Evolutionary conservation across 1,140 invertebrate genomes (phyloP).

Genomic region (Eulimnadia texana): DNA sequence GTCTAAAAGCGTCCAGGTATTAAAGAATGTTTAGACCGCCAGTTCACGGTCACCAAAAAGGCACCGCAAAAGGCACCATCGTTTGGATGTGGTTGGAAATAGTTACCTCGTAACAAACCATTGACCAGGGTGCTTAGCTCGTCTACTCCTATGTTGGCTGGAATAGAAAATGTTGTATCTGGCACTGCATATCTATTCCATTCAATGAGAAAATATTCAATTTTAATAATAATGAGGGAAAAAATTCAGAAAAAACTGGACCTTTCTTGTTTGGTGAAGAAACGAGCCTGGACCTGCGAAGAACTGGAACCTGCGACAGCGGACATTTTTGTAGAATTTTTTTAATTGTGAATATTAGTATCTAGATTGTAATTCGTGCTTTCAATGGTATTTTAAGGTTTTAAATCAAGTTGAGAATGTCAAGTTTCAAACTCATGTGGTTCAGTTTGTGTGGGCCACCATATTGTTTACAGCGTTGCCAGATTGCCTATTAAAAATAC

Average conservation of each 20-base stretch:
- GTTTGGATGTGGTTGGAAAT: background rate
- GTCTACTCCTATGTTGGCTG: slow-evolving; percentile 44
- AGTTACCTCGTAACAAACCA: slow-evolving; percentile 52
- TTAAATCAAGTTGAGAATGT: too few relatives aligned
- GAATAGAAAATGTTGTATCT: slow-evolving; percentile 65
- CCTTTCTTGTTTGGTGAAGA: slow-evolving; percentile 63
- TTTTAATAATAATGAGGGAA: background rate
- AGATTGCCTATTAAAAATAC: too few relatives aligned
- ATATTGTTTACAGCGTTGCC: too few relatives aligned
- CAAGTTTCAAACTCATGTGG: too few relatives aligned
- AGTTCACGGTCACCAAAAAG: too few relatives aligned
- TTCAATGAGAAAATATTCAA: slow-evolving; percentile 36
- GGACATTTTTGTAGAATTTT: background rate
- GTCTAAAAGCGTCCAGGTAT: too few relatives aligned
- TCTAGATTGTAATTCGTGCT: too few relatives aligned
- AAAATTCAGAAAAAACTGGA: slow-evolving; percentile 34
- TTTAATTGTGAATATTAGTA: background rate
- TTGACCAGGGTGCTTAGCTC: slow-evolving; percentile 70
- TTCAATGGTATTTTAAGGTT: too few relatives aligned
- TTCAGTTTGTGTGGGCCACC: too few relatives aligned
- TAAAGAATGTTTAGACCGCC: too few relatives aligned
- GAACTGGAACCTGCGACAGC: background rate
- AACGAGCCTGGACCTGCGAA: slow-evolving; percentile 51
- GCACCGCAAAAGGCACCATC: too few relatives aligned
- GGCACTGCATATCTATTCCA: slow-evolving; percentile 78